Conservation (phyloP, 2,113 vertebrate genomes). For the Trematocara zebra region DNA sequence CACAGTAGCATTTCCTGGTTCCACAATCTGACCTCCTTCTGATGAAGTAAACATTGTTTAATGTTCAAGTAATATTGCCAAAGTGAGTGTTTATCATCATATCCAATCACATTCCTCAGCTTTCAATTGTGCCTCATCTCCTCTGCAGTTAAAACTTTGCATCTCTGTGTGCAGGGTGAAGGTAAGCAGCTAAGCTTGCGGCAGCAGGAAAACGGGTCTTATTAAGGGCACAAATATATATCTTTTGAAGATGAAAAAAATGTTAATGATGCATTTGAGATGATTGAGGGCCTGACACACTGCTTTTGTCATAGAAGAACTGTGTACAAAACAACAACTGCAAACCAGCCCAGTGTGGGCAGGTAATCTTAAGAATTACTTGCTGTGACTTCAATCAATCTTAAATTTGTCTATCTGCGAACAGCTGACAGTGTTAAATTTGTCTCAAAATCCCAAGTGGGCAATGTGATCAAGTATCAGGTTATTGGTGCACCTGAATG, state of each 20-base stretch:
- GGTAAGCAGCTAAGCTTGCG: neutral
- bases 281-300: conserved; percentile 18
- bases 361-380: neutral
- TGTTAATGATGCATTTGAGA: neutral
- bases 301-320: neutral
- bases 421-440: neutral
- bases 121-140: neutral
- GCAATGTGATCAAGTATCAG: rapidly evolving
- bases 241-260: neutral
- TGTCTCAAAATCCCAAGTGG: neutral
- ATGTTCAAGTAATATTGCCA: neutral
- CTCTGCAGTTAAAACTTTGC: neutral
- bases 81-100: conserved; percentile 11
- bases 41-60: conserved; percentile 28
- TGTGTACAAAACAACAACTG: neutral
- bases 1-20: neutral
- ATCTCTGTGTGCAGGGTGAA: neutral
- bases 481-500: neutral
- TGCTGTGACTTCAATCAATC: neutral
- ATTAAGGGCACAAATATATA: conserved; percentile 23
- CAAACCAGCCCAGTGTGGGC: neutral
- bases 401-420: neutral
- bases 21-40: conserved; percentile 6
- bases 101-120: conserved; percentile 12
- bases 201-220: neutral